Conservation (phyloP, 2,888 invertebrate species). For the Tiliacea aurago region DNA sequence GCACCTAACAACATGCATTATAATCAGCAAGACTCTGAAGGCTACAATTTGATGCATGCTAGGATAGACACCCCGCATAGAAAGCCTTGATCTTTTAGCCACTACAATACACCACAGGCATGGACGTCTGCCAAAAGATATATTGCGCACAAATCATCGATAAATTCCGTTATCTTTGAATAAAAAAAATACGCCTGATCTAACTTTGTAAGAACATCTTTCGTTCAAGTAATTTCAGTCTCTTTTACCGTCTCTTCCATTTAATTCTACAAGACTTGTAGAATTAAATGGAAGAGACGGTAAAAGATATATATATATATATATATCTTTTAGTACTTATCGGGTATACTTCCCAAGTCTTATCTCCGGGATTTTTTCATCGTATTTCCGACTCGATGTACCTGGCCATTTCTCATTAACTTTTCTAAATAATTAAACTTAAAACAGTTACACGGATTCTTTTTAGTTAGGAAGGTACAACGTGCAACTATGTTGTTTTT, state of each 20-base stretch:
- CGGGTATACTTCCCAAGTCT: conserved; percentile 35
- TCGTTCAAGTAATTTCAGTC: conserved; percentile 38
- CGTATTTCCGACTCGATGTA: conserved; percentile 33
- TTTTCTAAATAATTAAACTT: conserved; percentile 50
- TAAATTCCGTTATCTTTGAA: conserved; percentile 8
- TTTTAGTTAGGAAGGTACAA: not conserved
- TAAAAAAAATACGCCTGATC: conserved; percentile 26
- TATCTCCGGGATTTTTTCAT: conserved; percentile 45
- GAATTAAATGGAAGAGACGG: conserved; percentile 37
- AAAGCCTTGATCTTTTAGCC: not conserved
- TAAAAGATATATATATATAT: no score
- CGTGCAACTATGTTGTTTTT: not conserved
- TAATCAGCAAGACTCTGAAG: not conserved
- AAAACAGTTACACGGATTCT: conserved; percentile 10
- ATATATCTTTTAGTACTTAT: no score
- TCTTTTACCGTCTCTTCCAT: conserved; percentile 33
- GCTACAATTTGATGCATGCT: not conserved
- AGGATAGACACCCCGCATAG: not conserved
- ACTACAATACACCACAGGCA: not conserved
- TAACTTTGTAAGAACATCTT: conserved; percentile 26
- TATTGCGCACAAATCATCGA: conserved; percentile 7
- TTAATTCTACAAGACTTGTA: conserved; percentile 48
- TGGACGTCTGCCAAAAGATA: not conserved
- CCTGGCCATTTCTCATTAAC: conserved; percentile 50
- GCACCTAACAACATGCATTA: not conserved